phyloP scores from a whole-genome alignment of 2,888 invertebrate species.

The Thysanoteuthis rhombus region DNA sequence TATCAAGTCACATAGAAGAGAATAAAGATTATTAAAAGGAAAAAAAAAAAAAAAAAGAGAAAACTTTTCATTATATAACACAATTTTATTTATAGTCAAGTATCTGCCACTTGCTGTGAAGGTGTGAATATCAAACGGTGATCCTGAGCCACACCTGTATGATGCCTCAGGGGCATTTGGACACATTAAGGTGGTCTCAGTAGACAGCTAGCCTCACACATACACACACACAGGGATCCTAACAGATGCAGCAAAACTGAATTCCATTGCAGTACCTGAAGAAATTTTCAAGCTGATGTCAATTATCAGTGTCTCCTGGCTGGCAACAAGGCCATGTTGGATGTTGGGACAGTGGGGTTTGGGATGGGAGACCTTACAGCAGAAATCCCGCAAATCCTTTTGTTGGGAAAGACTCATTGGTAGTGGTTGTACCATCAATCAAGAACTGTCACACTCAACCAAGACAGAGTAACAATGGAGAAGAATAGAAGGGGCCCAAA shows the following conservation, averaged over 20 bases:
- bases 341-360: not conserved
- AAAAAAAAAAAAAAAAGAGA: not conserved
- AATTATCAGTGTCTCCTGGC: not conserved
- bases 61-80: constrained; percentile 20
- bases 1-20: not conserved
- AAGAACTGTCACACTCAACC: not conserved
- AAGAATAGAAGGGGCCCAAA: too few relatives aligned
- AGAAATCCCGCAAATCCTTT: not conserved
- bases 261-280: not conserved
- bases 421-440: constrained; percentile 12
- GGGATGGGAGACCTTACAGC: not conserved
- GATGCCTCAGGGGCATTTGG: not conserved
- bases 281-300: not conserved
- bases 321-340: not conserved
- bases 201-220: constrained; percentile 14
- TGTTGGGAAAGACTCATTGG: not conserved
- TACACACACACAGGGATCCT: not conserved
- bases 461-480: not conserved
- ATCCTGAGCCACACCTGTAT: not conserved
- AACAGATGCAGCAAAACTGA: not conserved
- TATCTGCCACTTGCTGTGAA: constrained; percentile 29
- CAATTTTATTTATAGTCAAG: constrained; percentile 30
- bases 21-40: not conserved
- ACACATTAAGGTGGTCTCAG: constrained; percentile 13
- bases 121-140: constrained; percentile 19